phyloP scores from a whole-genome alignment of 64 coral and sea anemone species.

The Montipora cactus region DNA sequence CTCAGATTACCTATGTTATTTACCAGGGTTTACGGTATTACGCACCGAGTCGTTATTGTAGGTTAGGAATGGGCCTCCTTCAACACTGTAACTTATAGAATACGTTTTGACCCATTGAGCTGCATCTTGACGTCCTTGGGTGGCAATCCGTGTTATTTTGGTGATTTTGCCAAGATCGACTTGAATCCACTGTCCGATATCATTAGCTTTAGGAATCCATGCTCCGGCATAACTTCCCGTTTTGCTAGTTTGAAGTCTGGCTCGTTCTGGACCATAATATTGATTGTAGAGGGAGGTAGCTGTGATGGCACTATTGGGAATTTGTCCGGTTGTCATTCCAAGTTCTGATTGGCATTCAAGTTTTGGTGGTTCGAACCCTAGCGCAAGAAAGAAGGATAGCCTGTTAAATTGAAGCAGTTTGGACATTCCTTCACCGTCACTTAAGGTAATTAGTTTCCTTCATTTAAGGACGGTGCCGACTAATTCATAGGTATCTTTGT shows the following conservation, averaged over 20 bases:
- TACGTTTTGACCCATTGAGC: conserved; percentile 91
- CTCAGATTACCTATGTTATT: background rate
- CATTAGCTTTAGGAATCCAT: conserved; percentile 66
- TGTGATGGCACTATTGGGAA: conserved; percentile 32
- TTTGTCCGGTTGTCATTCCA: conserved; percentile 21
- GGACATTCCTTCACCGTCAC: too few species aligned
- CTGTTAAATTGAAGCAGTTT: background rate
- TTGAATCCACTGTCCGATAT: conserved; percentile 78
- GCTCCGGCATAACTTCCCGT: conserved; percentile 57
- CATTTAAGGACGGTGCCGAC: too few species aligned
- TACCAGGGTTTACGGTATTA: background rate
- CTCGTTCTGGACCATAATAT: conserved; percentile 68
- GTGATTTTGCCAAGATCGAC: conserved; percentile 70
- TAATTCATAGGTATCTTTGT: too few species aligned
- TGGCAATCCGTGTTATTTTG: conserved; percentile 78
- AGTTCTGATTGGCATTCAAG: conserved; percentile 29
- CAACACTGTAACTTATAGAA: conserved; percentile 66
- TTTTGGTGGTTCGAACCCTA: conserved; percentile 27
- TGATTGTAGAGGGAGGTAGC: conserved; percentile 64
- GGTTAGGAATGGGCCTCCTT: conserved; percentile 49
- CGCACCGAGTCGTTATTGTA: background rate
- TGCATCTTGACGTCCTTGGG: conserved; percentile 76
- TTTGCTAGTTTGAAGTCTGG: conserved; percentile 54
- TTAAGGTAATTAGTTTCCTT: too few species aligned
- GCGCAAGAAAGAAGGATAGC: background rate